Conservation (phyloP, 2,888 invertebrate species). For the Erannis defoliaria region DNA sequence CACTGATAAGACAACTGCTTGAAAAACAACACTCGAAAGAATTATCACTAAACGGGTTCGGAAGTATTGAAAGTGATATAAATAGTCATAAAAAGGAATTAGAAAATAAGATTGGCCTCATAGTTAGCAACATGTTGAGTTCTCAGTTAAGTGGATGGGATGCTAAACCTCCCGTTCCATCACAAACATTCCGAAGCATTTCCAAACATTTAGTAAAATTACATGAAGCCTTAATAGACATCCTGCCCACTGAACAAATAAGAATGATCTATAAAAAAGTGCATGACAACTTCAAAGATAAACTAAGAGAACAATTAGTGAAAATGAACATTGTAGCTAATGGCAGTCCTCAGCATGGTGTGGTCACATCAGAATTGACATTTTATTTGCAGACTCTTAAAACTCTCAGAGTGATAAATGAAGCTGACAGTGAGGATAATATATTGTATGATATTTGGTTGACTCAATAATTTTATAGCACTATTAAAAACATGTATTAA, state of each 20-base stretch:
- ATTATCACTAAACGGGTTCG: conserved; percentile 85
- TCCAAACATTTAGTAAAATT: conserved; percentile 95
- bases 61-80: conserved; percentile 92
- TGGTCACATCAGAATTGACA: conserved; percentile 96
- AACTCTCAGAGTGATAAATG: conserved; percentile 91
- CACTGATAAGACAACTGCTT: conserved; percentile 90
- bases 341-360: conserved; percentile 98
- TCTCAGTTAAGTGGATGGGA: conserved; percentile 96
- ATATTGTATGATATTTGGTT: conserved; percentile 95
- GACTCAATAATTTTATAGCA: conserved; percentile 72
- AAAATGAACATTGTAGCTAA: conserved; percentile 97
- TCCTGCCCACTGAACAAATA: conserved; percentile 93
- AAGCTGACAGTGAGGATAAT: conserved; percentile 90
- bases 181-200: conserved; percentile 94
- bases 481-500: conserved; percentile 1
- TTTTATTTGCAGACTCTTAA: conserved; percentile 96
- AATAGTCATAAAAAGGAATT: conserved; percentile 97
- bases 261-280: conserved; percentile 91
- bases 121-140: conserved; percentile 94
- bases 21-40: conserved; percentile 86
- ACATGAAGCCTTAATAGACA: conserved; percentile 95
- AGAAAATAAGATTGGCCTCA: conserved; percentile 95
- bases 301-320: conserved; percentile 93
- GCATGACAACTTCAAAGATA: conserved; percentile 94
- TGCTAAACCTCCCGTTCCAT: conserved; percentile 97